Conservation (phyloP, 2,797 vertebrate genomes). For the Enteromius treurensis region DNA sequence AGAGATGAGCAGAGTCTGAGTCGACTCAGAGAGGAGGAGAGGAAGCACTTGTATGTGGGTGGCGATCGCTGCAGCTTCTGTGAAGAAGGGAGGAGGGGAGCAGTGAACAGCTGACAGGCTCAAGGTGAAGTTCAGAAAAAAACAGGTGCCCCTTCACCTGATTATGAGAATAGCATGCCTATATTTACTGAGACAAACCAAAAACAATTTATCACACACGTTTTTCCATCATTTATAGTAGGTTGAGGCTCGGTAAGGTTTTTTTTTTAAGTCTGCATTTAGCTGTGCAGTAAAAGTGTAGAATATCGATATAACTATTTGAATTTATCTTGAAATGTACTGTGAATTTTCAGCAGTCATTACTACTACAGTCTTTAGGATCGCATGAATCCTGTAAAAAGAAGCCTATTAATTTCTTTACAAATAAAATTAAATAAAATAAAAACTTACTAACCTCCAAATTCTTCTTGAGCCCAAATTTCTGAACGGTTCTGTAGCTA, state of each 20-base stretch:
- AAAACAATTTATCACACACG: conserved; percentile 25
- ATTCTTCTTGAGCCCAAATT: not conserved
- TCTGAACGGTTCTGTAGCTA: not conserved
- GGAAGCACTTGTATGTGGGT: conserved; percentile 56
- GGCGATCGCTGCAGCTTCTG: conserved; percentile 4
- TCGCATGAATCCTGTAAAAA: not conserved
- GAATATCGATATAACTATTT: not conserved
- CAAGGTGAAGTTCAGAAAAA: conserved; percentile 46
- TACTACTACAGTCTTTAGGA: not conserved
- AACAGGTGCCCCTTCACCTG: conserved; percentile 44
- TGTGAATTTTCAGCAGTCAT: not conserved
- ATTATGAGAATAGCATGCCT: conserved; percentile 42
- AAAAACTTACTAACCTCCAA: not conserved
- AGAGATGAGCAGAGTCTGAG: conserved; percentile 10
- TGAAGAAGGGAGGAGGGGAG: not conserved
- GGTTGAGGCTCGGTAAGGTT: not conserved
- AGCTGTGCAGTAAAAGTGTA: not conserved
- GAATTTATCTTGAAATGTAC: not conserved
- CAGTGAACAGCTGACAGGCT: conserved; percentile 1
- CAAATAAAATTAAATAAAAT: not conserved
- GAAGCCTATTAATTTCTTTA: not conserved
- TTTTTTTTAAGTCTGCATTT: not conserved
- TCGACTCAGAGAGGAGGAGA: conserved; percentile 10
- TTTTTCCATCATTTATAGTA: not conserved
- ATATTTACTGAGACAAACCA: conserved; percentile 20